A percentile compares a stretch with the other conserved stretches of the same genome.
These are phyloP conservation scores for Pectinophora gossypiella DNA, from an alignment of 1,140 invertebrate genomes.

Conservation along the genomic window DNA sequence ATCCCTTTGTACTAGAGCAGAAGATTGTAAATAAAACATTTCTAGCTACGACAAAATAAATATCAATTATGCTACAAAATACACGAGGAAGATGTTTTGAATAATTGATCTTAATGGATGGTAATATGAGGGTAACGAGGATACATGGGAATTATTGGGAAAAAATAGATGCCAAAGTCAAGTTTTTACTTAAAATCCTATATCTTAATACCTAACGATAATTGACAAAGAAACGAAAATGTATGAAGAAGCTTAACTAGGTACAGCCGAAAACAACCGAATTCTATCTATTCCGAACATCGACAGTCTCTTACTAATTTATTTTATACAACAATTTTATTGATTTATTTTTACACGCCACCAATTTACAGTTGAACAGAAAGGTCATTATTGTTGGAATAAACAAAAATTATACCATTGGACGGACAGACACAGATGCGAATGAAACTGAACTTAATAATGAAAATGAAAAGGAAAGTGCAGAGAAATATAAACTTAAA, in stretches of 20 bases:
- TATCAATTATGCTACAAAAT: background rate
- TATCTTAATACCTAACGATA: slow-evolving; percentile 11
- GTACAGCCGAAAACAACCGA: slow-evolving; percentile 52
- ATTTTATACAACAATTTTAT: slow-evolving; percentile 56
- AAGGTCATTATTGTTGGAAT: slow-evolving; percentile 39
- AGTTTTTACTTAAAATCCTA: background rate
- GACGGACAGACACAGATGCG: slow-evolving; percentile 66
- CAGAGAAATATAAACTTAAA: no score
- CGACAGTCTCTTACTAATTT: slow-evolving; percentile 57
- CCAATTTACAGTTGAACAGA: slow-evolving; percentile 44
- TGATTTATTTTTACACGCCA: slow-evolving; percentile 48
- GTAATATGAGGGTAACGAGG: no score
- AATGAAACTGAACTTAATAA: slow-evolving; percentile 15
- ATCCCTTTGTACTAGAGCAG: slow-evolving; percentile 46
- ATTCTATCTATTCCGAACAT: slow-evolving; percentile 42
- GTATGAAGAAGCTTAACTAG: slow-evolving; percentile 39
- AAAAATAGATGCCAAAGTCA: no score
- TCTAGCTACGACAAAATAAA: background rate
- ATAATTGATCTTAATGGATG: no score
- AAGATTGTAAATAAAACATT: background rate
- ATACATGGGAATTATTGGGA: no score
- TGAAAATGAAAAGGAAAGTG: slow-evolving; percentile 4
- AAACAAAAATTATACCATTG: slow-evolving; percentile 46
- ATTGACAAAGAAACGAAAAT: slow-evolving; percentile 39
- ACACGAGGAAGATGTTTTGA: no score